Percentiles rank a stretch among this genome's conserved stretches.
phyloP scores from a whole-genome alignment of 30 jellyfish, hydroid and myxozoan genomes.

The Aurelia coerulea region DNA sequence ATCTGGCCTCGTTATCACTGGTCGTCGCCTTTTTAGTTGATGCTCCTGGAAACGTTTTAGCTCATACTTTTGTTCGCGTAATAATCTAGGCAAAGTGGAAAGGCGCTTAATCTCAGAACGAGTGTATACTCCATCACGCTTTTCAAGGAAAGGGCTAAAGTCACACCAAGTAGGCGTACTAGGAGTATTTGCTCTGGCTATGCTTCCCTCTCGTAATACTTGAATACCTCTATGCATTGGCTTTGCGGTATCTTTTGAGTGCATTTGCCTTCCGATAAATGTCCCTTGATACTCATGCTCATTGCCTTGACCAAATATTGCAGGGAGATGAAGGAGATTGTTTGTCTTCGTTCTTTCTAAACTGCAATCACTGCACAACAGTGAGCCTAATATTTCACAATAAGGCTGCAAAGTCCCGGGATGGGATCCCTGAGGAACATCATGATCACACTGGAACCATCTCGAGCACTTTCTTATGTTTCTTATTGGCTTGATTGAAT shows the following conservation, averaged over 20 bases:
- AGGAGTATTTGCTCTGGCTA: constrained; percentile 49
- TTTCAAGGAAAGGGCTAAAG: not conserved
- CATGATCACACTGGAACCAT: constrained; percentile 15
- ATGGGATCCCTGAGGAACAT: constrained; percentile 7
- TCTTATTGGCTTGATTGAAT: constrained; percentile 7
- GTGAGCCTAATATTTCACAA: constrained; percentile 62
- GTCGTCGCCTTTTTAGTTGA: constrained; percentile 8
- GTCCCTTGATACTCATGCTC: not conserved
- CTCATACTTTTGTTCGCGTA: constrained; percentile 6
- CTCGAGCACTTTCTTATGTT: constrained; percentile 37
- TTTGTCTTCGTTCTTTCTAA: constrained; percentile 29
- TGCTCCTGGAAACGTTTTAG: constrained; percentile 6
- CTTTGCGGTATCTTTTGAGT: not conserved
- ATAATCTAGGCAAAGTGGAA: constrained; percentile 19
- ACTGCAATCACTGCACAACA: constrained; percentile 47
- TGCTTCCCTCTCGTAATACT: constrained; percentile 8
- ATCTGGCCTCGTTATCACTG: not conserved
- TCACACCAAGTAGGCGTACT: not conserved
- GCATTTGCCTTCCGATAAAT: not conserved
- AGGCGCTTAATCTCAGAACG: constrained; percentile 27
- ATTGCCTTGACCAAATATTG: not conserved
- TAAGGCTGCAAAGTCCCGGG: constrained; percentile 31
- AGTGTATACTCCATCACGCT: not conserved
- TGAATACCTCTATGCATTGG: not conserved
- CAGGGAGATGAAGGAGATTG: constrained; percentile 45